Conservation (phyloP, 2,888 invertebrate genomes). For the Eristalis pertinax region DNA sequence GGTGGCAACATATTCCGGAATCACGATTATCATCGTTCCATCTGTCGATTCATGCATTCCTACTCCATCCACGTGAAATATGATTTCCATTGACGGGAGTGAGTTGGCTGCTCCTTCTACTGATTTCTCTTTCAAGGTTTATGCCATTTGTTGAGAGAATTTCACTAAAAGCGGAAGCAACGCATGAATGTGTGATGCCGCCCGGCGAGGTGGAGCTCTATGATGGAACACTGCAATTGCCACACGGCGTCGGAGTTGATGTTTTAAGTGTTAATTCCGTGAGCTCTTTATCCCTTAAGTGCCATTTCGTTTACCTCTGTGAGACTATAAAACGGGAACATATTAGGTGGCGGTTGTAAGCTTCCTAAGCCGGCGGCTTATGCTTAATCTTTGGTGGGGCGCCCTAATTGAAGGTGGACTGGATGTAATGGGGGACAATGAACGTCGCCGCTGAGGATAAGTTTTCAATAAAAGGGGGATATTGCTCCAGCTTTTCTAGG, state of each 20-base stretch:
- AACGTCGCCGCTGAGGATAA: no score
- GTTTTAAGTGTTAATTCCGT: background rate
- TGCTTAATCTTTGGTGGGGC: background rate
- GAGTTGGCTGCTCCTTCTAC: background rate
- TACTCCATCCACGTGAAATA: background rate
- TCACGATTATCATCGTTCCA: background rate
- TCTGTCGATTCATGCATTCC: background rate
- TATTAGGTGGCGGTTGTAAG: background rate
- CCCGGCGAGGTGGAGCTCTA: background rate
- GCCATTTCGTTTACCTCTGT: background rate
- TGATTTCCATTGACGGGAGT: background rate
- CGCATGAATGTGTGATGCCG: background rate
- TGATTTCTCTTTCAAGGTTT: background rate
- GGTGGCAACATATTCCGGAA: background rate
- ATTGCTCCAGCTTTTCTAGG: no score
- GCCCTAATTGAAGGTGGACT: background rate
- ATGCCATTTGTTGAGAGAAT: background rate
- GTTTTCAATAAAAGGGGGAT: no score
- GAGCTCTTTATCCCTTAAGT: slow-evolving; percentile 1
- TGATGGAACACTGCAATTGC: background rate
- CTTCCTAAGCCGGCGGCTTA: background rate
- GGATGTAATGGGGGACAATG: background rate
- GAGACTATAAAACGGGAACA: background rate
- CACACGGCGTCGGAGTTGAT: background rate
- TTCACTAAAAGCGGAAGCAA: background rate